Conservation (phyloP, 2,113 vertebrate genomes). For the Brachypteracias leptosomus region DNA sequence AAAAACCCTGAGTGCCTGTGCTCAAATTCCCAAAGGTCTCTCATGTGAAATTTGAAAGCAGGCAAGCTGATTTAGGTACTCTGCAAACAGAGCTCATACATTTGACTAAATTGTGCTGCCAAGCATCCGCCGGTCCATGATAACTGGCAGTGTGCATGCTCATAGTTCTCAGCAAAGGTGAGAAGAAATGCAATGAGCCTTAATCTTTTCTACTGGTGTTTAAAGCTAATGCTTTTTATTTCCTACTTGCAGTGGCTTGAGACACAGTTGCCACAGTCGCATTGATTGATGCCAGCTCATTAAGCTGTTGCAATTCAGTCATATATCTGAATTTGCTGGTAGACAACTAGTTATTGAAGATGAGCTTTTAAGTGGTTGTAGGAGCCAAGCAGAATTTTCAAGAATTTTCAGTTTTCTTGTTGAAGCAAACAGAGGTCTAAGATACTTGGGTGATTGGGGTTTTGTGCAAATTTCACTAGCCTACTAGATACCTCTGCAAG, state of each 20-base stretch:
- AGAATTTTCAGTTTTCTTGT: neutral
- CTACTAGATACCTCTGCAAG: slow-evolving; percentile 41
- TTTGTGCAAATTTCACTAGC: slow-evolving; percentile 10
- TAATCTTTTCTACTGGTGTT: neutral
- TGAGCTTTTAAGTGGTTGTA: neutral
- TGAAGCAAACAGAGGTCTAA: neutral
- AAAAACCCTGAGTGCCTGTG: neutral
- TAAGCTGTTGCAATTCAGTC: neutral
- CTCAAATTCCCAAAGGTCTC: neutral
- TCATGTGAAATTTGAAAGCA: neutral
- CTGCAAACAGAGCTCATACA: neutral
- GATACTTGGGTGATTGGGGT: neutral
- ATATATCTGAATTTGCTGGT: neutral
- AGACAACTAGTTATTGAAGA: neutral
- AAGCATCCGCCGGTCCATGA: neutral
- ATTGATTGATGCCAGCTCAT: neutral
- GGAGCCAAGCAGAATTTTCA: neutral
- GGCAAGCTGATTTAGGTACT: neutral
- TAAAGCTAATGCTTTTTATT: neutral
- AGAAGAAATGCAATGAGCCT: neutral
- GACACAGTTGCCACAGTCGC: neutral
- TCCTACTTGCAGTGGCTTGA: neutral
- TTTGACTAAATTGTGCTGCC: neutral
- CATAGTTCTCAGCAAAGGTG: neutral
- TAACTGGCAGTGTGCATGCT: neutral